These are phyloP conservation scores for Lampropteryx suffumata DNA, from an alignment of 2,888 invertebrate species.

Conservation along the genomic window DNA sequence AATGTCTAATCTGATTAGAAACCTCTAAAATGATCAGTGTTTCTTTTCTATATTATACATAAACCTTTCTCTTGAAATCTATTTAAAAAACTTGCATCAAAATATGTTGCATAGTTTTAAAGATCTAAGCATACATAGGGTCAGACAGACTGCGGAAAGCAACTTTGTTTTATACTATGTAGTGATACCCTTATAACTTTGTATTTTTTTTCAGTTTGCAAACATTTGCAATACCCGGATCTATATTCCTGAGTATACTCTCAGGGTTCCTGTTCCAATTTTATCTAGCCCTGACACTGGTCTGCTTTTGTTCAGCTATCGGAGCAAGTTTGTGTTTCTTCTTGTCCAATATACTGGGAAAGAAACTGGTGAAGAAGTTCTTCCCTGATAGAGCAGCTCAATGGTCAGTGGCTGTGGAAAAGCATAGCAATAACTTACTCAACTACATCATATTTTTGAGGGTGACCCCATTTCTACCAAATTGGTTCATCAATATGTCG, in stretches of 20 bases:
- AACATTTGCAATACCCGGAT: slow-evolving; percentile 99
- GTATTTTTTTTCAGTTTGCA: slow-evolving; percentile 88
- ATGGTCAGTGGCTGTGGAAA: slow-evolving; percentile 93
- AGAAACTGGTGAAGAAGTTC: slow-evolving; percentile 91
- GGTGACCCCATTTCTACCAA: slow-evolving; percentile 98
- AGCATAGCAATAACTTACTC: slow-evolving; percentile 94
- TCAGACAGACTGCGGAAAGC: no score
- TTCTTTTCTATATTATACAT: no score
- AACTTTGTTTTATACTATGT: no score
- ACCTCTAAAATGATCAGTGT: no score
- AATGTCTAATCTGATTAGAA: no score
- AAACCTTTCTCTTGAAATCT: no score
- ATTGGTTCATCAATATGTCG: slow-evolving; percentile 99
- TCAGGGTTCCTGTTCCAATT: slow-evolving; percentile 98
- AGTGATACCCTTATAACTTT: background rate
- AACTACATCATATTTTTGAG: slow-evolving; percentile 98
- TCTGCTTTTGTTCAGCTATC: slow-evolving; percentile 96
- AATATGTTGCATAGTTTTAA: no score
- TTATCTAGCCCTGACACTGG: slow-evolving; percentile 92
- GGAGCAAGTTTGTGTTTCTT: slow-evolving; percentile 98
- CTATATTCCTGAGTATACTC: slow-evolving; percentile 97
- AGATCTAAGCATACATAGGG: no score
- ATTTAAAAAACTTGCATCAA: no score
- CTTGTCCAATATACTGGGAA: slow-evolving; percentile 94
- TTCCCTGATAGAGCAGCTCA: slow-evolving; percentile 93